Evolutionary conservation across 2,113 vertebrate species (phyloP).

Genomic region (Propithecus coquereli): DNA sequence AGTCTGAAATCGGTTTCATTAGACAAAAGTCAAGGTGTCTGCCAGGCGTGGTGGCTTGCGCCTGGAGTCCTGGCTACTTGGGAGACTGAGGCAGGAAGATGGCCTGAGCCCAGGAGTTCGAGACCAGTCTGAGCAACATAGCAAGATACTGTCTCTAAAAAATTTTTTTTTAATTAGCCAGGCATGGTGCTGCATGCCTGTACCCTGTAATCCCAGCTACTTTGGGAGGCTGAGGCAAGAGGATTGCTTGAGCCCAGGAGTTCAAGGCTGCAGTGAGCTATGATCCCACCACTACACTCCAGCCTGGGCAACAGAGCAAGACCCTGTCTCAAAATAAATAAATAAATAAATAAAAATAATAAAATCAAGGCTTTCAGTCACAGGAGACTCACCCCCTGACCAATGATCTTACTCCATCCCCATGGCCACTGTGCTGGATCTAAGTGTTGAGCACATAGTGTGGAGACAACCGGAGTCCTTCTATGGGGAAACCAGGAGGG

Average conservation of each 20-base stretch:
- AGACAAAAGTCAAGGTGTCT: not conserved
- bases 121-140: not conserved
- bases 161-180: not conserved
- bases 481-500: not conserved
- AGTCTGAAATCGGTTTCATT: not conserved
- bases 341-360: no score
- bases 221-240: not conserved
- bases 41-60: not conserved
- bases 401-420: not conserved
- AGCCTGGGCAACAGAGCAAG: not conserved
- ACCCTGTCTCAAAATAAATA: not conserved
- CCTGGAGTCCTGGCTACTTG: not conserved
- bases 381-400: not conserved
- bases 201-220: not conserved
- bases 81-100: not conserved
- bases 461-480: not conserved
- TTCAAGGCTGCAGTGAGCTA: not conserved
- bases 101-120: not conserved
- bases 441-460: not conserved
- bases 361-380: not conserved
- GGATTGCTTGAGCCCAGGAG: not conserved
- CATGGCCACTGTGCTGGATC: not conserved
- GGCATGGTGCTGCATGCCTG: not conserved
- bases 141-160: no score
- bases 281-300: not conserved